Conservation (phyloP, 2,113 vertebrate genomes). For the Scolopax mira region DNA sequence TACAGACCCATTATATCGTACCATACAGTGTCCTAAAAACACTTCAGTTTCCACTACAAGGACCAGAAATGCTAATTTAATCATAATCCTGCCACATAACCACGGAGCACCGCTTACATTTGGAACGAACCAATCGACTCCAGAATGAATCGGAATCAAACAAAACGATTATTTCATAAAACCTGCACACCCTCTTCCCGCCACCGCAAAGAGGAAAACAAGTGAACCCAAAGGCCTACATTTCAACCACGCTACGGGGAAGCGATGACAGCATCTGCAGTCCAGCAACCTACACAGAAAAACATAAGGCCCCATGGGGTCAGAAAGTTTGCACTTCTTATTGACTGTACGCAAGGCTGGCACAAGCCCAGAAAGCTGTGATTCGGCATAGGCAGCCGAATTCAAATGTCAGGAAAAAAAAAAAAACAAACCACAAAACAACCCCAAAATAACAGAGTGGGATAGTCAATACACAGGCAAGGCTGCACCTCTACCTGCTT, state of each 20-base stretch:
- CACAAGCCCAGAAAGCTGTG: neutral
- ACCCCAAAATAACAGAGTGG: too few species aligned
- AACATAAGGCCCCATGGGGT: neutral
- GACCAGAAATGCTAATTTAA: neutral
- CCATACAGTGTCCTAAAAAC: neutral
- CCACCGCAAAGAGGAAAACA: neutral
- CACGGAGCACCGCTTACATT: neutral
- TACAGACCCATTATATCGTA: fast-evolving
- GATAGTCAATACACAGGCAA: neutral
- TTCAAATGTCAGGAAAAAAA: neutral
- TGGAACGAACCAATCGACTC: neutral
- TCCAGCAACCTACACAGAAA: neutral
- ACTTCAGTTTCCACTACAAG: neutral
- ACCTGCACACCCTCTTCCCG: neutral
- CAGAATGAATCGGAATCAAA: neutral
- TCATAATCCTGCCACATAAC: neutral
- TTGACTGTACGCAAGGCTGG: neutral
- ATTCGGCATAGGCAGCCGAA: neutral
- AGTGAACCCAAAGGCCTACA: neutral
- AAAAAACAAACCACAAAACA: too few species aligned
- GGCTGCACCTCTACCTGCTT: fast-evolving
- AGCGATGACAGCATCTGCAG: neutral
- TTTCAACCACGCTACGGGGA: neutral
- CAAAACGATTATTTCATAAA: neutral
- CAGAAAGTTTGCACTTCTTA: neutral